Evolutionary conservation across 2,888 invertebrate genomes (phyloP).

Genomic region (Cephus sareptanus): DNA sequence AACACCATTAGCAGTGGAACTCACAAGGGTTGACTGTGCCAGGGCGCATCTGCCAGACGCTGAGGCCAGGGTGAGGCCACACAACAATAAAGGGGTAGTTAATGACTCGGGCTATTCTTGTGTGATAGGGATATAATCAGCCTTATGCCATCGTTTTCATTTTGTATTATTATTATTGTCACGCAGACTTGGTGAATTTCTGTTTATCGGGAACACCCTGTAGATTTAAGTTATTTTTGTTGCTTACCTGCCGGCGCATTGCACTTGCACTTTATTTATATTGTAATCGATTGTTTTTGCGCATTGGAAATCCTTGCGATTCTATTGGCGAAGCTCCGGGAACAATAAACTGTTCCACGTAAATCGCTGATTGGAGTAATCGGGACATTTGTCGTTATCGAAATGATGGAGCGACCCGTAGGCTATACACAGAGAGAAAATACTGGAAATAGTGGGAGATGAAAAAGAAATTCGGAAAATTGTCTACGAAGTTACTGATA

Average conservation of each 20-base stretch:
- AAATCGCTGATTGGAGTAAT: not conserved
- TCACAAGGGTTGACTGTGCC: slow-evolving; percentile 58
- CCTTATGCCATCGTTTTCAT: slow-evolving; percentile 53
- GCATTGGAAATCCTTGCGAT: not conserved
- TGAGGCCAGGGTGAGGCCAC: slow-evolving; percentile 24
- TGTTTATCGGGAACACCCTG: not conserved
- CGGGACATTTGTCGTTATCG: not conserved
- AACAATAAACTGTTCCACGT: not conserved
- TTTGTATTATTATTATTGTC: slow-evolving; percentile 42
- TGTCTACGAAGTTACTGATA: not conserved
- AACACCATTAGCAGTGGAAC: slow-evolving; percentile 59
- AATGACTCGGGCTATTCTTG: slow-evolving; percentile 50
- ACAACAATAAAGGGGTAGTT: slow-evolving; percentile 63
- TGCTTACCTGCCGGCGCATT: not conserved
- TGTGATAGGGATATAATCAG: slow-evolving; percentile 17
- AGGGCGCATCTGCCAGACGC: slow-evolving; percentile 59
- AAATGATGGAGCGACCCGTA: not conserved
- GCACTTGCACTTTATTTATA: not conserved
- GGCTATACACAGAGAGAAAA: not conserved
- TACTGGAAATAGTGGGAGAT: not conserved
- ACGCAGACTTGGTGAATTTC: not conserved
- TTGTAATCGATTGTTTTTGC: not conserved
- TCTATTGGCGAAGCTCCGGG: not conserved
- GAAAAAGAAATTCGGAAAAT: not conserved
- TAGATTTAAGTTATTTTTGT: not conserved